These are phyloP conservation scores for Karalla daura DNA, from an alignment of 2,797 vertebrate genomes.

Conservation along the genomic window DNA sequence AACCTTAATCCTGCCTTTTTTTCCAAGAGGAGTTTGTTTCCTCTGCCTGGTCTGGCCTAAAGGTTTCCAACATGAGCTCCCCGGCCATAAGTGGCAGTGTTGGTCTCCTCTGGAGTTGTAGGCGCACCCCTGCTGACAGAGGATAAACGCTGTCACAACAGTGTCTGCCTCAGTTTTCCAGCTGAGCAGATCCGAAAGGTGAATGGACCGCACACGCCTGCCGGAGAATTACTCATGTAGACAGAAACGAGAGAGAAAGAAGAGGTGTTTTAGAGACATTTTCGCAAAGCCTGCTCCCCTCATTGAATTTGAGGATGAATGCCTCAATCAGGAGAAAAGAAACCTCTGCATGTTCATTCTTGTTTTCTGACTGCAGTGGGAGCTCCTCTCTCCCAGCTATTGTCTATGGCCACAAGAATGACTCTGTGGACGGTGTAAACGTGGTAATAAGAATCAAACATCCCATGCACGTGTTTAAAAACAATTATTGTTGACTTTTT, in stretches of 20 bases:
- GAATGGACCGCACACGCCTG: conserved; percentile 11
- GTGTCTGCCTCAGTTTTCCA: conserved; percentile 26
- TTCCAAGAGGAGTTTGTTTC: neutral
- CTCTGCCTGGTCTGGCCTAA: neutral
- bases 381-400: conserved; percentile 19
- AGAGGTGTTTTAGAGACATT: neutral
- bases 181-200: conserved; percentile 33
- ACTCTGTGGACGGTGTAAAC: no score
- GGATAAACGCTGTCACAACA: conserved; percentile 31
- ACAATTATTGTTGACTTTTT: conserved; percentile 12
- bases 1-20: neutral
- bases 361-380: conserved; percentile 22
- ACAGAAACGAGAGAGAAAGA: conserved; percentile 7
- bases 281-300: neutral
- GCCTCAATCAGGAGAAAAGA: conserved; percentile 7
- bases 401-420: no score
- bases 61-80: conserved; percentile 2
- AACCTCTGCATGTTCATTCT: conserved; percentile 17
- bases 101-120: conserved; percentile 10
- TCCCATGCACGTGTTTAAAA: conserved; percentile 10
- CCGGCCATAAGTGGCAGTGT: conserved; percentile 12
- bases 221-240: neutral
- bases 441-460: no score
- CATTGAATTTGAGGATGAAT: neutral
- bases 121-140: conserved; percentile 26